These are phyloP conservation scores for Pipistrellus nathusii DNA, from an alignment of 2,797 vertebrate species.

Conservation along the genomic window DNA sequence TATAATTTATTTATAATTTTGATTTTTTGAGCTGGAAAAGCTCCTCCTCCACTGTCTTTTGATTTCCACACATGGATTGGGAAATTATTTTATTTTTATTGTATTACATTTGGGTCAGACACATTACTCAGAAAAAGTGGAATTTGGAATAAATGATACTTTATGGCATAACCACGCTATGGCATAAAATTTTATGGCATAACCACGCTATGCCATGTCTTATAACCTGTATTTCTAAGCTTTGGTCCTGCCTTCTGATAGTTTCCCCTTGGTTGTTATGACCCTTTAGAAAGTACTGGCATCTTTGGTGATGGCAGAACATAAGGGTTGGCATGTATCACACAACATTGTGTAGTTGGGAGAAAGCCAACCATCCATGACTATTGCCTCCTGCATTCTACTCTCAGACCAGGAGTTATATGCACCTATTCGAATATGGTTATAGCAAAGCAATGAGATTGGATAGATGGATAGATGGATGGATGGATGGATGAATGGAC, in stretches of 20 bases:
- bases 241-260: not conserved
- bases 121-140: constrained; percentile 17
- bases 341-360: not conserved
- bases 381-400: not conserved
- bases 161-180: constrained; percentile 5
- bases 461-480: too few species aligned
- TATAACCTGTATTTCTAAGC: not conserved
- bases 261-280: not conserved
- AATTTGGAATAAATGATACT: constrained; percentile 37
- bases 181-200: constrained; percentile 59
- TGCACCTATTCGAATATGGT: not conserved
- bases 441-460: not conserved
- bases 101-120: constrained; percentile 46
- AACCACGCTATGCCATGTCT: not conserved
- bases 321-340: not conserved
- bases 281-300: not conserved
- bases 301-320: not conserved
- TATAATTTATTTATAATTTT: constrained; percentile 49
- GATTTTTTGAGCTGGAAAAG: constrained; percentile 48
- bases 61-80: constrained; percentile 42
- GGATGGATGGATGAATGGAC: not conserved
- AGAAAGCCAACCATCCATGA: not conserved
- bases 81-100: constrained; percentile 70
- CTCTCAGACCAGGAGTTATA: not conserved
- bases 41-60: constrained; percentile 11